A percentile compares a stretch with the other conserved stretches of the same genome.
Conservation (phyloP, 1,140 invertebrate species). For the Hermatobates lingyangjiaoensis region DNA sequence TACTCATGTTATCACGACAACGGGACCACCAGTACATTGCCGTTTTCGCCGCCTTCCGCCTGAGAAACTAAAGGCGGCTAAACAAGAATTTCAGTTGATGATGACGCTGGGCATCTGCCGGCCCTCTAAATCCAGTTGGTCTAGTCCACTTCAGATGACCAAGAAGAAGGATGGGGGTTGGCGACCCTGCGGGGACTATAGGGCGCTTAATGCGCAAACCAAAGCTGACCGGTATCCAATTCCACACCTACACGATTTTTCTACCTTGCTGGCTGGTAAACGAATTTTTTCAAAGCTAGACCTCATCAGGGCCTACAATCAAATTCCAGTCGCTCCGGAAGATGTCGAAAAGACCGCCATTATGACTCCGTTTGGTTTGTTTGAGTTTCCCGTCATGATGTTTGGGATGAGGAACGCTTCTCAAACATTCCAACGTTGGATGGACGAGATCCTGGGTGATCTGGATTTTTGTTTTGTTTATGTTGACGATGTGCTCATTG, state of each 20-base stretch:
- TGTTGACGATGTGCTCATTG: constrained; percentile 24
- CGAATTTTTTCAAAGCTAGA: constrained; percentile 28
- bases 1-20: too few relatives aligned
- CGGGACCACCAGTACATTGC: constrained; percentile 21
- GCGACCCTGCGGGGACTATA: constrained; percentile 29
- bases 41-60: constrained; percentile 22
- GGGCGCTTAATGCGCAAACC: constrained; percentile 25
- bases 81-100: constrained; percentile 20
- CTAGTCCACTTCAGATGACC: constrained; percentile 25
- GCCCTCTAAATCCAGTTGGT: constrained; percentile 23
- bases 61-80: constrained; percentile 18
- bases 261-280: constrained; percentile 21
- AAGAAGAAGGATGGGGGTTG: constrained; percentile 26
- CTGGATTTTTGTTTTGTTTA: constrained; percentile 21
- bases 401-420: constrained; percentile 23
- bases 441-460: constrained; percentile 23
- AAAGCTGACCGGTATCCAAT: constrained; percentile 24
- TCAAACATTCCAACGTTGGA: constrained; percentile 28
- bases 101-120: constrained; percentile 19
- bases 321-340: constrained; percentile 20
- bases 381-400: constrained; percentile 4
- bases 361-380: constrained; percentile 8
- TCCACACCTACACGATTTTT: constrained; percentile 17
- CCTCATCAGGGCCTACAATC: constrained; percentile 27
- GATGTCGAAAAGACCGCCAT: constrained; percentile 16